phyloP scores from a whole-genome alignment of 2,797 vertebrate genomes.

The Gambusia yucatana region DNA sequence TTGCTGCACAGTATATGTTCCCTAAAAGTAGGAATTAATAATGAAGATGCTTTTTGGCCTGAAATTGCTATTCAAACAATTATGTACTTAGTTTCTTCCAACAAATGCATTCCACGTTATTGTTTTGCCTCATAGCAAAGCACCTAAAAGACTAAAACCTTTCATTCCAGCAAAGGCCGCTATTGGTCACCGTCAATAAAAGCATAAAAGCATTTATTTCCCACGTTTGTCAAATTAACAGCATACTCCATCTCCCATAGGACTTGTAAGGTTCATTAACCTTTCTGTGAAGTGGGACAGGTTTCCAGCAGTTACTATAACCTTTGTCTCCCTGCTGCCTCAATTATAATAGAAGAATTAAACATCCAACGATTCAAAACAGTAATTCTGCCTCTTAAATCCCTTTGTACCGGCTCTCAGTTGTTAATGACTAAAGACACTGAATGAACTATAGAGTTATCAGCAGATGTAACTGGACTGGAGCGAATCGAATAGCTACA shows the following conservation, averaged over 20 bases:
- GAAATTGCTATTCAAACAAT: conserved; percentile 88
- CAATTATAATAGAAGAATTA: conserved; percentile 91
- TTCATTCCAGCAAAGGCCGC: conserved; percentile 89
- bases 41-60: conserved; percentile 87
- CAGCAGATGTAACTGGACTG: conserved; percentile 71
- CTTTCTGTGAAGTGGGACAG: conserved; percentile 86
- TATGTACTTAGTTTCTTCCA: conserved; percentile 90
- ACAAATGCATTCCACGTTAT: conserved; percentile 87
- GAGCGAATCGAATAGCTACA: conserved; percentile 71
- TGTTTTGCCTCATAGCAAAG: conserved; percentile 85
- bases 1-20: conserved; percentile 78
- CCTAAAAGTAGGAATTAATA: conserved; percentile 86
- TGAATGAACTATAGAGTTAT: conserved; percentile 75
- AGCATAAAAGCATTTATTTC: conserved; percentile 92
- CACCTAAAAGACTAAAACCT: conserved; percentile 88
- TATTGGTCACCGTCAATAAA: conserved; percentile 89
- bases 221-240: conserved; percentile 90
- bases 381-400: conserved; percentile 84
- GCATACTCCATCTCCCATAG: conserved; percentile 90
- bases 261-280: conserved; percentile 88
- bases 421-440: conserved; percentile 84
- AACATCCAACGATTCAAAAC: conserved; percentile 84
- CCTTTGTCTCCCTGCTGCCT: conserved; percentile 85
- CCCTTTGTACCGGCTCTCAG: conserved; percentile 81
- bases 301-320: conserved; percentile 87